Evolutionary conservation across 2,888 invertebrate species (phyloP).

Genomic region (Lochmaea crataegi): DNA sequence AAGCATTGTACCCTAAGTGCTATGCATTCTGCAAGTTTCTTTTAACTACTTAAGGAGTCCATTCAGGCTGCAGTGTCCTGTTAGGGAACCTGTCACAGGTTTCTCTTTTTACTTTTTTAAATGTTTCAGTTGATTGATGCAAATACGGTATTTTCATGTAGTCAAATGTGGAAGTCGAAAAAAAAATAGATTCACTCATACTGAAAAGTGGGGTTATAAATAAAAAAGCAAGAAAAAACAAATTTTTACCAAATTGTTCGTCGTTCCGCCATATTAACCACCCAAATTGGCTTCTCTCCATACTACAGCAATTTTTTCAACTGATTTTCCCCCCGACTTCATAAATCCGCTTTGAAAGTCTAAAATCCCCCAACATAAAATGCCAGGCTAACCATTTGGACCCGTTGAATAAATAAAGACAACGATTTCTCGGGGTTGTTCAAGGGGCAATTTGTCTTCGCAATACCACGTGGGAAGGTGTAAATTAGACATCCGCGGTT

Average conservation of each 20-base stretch:
- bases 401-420: slow-evolving; percentile 28
- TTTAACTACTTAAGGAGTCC: no score
- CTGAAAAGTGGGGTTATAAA: not conserved
- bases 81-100: no score
- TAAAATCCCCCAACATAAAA: slow-evolving; percentile 8
- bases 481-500: slow-evolving; percentile 39
- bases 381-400: slow-evolving; percentile 14
- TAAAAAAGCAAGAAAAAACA: not conserved
- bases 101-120: not conserved
- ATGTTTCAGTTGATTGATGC: not conserved
- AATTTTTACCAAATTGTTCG: not conserved
- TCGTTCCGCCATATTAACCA: not conserved
- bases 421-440: slow-evolving; percentile 26
- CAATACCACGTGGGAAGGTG: slow-evolving; percentile 29
- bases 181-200: not conserved
- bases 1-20: no score
- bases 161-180: not conserved
- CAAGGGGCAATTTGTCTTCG: slow-evolving; percentile 26
- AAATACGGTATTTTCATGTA: not conserved
- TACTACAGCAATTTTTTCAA: not conserved
- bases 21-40: no score
- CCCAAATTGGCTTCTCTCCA: slow-evolving; percentile 4
- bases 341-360: slow-evolving; percentile 4
- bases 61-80: no score
- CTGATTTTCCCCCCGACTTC: not conserved